Base-by-base conservation (phyloP, 2,888 invertebrate species). In the Dorcus hopei region DNA sequence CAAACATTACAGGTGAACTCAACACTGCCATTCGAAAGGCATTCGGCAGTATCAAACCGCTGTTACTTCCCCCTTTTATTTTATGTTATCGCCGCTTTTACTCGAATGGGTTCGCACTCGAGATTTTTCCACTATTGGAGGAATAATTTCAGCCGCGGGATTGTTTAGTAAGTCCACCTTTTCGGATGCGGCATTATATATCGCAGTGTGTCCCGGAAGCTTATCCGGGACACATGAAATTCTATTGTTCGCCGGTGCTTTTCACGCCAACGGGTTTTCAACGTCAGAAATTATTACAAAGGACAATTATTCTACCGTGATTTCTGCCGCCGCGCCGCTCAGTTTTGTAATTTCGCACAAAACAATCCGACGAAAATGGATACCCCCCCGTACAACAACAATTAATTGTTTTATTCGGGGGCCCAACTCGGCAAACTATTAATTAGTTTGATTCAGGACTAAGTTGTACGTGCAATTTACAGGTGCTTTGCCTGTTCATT, bases 181-280 rank as follows among this genome's bases (percentile, higher is more conserved):
- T 33, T 33, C 26, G 26, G 26, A 33, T 4, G 3, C 26, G 3
- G 26, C 9, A 19, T 45, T 45, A 45, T 16, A 45, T 45, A 19
- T 58, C 55, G 48, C 50, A 47, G 38, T 48, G 40, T 56, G 49
- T 49, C 49, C 52, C 42, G 47, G 56, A 52, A 57, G 65, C 66
- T 65, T 68, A 66, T 65, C 65, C 68, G 62, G 66, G 64, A 65
- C 68, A 68, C 67, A 65, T 63, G 69, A 70, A 71, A 68, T 66
- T 64, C 74, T 67, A 75, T 76, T 76, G 76, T 76, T 72, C 66
- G 64, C 64, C 3, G 64, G 63, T 64, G 72, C 71, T 74, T 67
- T 74, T 74, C 74, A 70, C 70, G 68, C 72, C 71, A 69, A 67
- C 71, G 71, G 71, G 72, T 73, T 72, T 73, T 70, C 71, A 59